Conservation (phyloP, 2,113 vertebrate genomes). For the Nymphicus hollandicus region DNA sequence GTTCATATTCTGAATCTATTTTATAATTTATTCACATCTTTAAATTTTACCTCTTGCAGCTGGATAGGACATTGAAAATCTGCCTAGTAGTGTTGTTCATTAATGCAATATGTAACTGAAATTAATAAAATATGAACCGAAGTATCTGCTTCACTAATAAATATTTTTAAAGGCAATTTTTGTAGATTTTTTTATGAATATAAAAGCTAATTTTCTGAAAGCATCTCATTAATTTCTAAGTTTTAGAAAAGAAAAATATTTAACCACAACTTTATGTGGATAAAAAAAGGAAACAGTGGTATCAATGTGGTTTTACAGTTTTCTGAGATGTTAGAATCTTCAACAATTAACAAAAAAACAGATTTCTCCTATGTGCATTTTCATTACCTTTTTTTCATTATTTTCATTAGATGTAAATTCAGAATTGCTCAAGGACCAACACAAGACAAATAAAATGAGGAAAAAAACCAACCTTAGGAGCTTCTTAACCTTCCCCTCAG, state of each 20-base stretch:
- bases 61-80: neutral
- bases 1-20: neutral
- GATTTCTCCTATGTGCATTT: neutral
- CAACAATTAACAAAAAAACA: neutral
- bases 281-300: neutral
- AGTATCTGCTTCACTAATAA: neutral
- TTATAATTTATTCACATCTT: neutral
- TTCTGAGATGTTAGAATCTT: neutral
- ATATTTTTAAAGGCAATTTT: neutral
- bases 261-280: neutral
- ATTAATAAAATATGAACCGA: neutral
- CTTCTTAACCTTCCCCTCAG: neutral
- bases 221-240: neutral
- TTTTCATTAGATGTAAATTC: neutral
- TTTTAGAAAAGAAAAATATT: neutral
- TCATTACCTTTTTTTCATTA: neutral
- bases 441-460: neutral
- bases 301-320: neutral
- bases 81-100: neutral
- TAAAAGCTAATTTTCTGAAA: neutral
- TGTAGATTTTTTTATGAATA: neutral
- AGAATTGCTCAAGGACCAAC: neutral
- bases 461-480: neutral
- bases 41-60: neutral
- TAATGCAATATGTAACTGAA: neutral